Evolutionary conservation across 2,113 vertebrate genomes (phyloP).

Genomic region (Pelecanus crispus): DNA sequence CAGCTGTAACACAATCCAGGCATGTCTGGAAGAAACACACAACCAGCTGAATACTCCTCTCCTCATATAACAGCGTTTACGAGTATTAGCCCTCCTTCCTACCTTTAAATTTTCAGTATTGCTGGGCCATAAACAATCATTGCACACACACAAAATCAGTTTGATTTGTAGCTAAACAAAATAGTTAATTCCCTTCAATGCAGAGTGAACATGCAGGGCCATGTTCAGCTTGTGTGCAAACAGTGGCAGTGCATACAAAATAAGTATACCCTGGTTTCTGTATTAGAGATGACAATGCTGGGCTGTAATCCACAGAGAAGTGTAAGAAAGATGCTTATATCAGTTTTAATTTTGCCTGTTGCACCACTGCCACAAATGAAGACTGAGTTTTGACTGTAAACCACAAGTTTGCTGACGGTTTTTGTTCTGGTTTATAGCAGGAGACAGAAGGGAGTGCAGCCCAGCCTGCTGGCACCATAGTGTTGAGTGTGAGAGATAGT

Average conservation of each 20-base stretch:
- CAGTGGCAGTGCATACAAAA: background rate
- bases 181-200: background rate
- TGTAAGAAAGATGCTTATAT: background rate
- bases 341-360: background rate
- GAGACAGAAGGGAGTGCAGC: background rate
- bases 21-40: background rate
- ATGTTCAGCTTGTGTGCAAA: background rate
- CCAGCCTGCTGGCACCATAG: background rate
- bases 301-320: background rate
- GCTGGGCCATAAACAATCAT: background rate
- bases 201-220: rapidly evolving
- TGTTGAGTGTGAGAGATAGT: background rate
- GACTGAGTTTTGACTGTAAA: background rate
- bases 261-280: background rate
- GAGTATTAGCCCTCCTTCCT: background rate
- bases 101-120: background rate
- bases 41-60: background rate
- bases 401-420: background rate
- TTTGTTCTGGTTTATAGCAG: background rate
- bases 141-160: background rate
- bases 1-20: background rate
- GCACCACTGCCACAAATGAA: background rate
- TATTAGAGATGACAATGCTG: background rate
- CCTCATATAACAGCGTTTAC: background rate
- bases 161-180: background rate